Evolutionary conservation across 1,140 invertebrate genomes (phyloP), one percentile per base, ranked within the genome.

Genomic region (Apis dorsata): DNA sequence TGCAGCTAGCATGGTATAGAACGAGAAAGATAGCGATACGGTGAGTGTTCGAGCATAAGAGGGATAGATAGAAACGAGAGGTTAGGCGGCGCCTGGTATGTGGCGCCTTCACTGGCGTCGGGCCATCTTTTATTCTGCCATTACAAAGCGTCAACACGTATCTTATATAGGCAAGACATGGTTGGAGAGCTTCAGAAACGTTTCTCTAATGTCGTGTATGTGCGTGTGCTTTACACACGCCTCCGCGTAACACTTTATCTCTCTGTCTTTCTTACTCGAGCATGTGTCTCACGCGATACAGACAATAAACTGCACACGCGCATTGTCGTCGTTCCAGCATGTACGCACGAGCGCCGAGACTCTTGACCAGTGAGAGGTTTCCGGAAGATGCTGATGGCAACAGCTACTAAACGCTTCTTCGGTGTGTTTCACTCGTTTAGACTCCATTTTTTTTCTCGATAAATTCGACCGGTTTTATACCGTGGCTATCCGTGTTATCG

Each of bases 101-200:
- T 93, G 92, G 92, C 92, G 92, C 91, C 91, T 92, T 91, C 91
- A 92, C 90, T 92, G 92, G 91, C 92, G 91, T 92, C 90, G 90
- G 86, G 90, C 90, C 91, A 92, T 90, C 90, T 91, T 91, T 91
- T 92, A 90, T 89, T 92, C 87, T 89, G 84, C 91, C 90, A 91
- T 91, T 91, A 91, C 90, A 89, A 91, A 90, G 89, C 87, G 86
- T 90, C 88, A 90, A 90, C 90, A 87, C 89, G 88, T 90, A 90
- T 90, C 83, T 79, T 70, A 85, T 83, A 83, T 79, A 87, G 84
- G 74, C 86, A 87, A 80, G 83, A 79, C 68, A 77, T 57, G 77
- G 60, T 66, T 55, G 55, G 73, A 63, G 75, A 78, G 66, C 49
- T 55, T 69, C 55, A 8, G 55, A 63, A 55, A 68, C 68, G 60